Evolutionary conservation across 2,888 invertebrate genomes (phyloP).

Genomic region (Crocallis elinguaria): DNA sequence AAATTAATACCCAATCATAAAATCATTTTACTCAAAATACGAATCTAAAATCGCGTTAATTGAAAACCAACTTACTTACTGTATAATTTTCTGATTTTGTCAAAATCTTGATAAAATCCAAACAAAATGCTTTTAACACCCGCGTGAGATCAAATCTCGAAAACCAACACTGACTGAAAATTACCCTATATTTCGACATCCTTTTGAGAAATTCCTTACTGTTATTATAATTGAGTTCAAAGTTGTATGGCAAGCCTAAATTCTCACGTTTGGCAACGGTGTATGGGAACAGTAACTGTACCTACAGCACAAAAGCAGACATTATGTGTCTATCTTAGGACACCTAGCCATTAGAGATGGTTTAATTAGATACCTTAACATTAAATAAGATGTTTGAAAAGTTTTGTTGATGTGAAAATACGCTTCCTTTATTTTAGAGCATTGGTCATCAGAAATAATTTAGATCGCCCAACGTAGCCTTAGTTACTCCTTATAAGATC

Average conservation of each 20-base stretch:
- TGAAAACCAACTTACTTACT: too few species aligned
- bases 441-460: too few species aligned
- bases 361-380: conserved; percentile 24
- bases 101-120: conserved; percentile 26
- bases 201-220: conserved; percentile 20
- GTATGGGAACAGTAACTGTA: too few species aligned
- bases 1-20: too few species aligned
- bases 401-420: not conserved
- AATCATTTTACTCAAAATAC: too few species aligned
- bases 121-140: conserved; percentile 35
- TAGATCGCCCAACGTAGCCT: too few species aligned
- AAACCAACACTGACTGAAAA: conserved; percentile 22
- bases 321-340: conserved; percentile 36
- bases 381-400: conserved; percentile 2
- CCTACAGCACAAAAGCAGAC: conserved; percentile 40
- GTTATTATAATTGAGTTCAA: conserved; percentile 27
- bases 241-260: conserved; percentile 31
- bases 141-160: conserved; percentile 25
- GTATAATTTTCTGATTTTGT: conserved; percentile 2
- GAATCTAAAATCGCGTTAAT: too few species aligned
- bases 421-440: too few species aligned
- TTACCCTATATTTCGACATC: conserved; percentile 23
- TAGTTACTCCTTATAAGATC: too few species aligned
- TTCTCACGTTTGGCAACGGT: conserved; percentile 45
- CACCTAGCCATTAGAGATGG: conserved; percentile 24